Evolutionary conservation across 2,113 vertebrate species (phyloP), one percentile per base, ranked within the genome.

Genomic region (Saguinus midas): DNA sequence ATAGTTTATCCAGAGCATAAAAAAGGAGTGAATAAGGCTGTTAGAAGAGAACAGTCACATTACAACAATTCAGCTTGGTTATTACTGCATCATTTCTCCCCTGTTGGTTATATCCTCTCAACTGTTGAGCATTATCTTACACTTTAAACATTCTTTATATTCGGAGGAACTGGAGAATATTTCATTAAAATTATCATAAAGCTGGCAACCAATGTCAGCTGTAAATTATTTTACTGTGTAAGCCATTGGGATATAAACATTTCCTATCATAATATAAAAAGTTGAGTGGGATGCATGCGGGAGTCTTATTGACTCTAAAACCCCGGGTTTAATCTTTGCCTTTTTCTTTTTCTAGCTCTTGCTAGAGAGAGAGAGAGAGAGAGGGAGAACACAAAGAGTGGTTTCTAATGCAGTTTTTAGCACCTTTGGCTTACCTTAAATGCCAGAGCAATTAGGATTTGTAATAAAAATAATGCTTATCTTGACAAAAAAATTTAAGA

Each of bases 111-210:
- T 97, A 98, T 95, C 23, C 43, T 64, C 97, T 94, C 95, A 97
- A 43, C 96, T 98, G 95, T 25, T 90, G 88, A 95, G 94, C 58
- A 95, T 95, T 96, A 95, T 95, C 95, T 97, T 97, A 96, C 0
- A 11, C 92, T 27, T 97, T 96, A 96, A 96, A 35, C 83, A 96
- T 96, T 87, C 89, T 95, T 96, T 87, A 64, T 97, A 96, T 97
- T 95, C 91, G 61, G 73, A 96, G 66, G 40, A 10, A 83, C 70
- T 94, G 58, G 73, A 96, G 92, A 98, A 96, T 37, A 92, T 93
- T 98, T 98, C 97, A 88, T 97, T 97, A 97, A 97, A 88, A 75
- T 98, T 97, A 97, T 96, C 68, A 93, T 93, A 96, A 98, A 98
- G 95, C 90, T 55, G 79, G 83, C 16, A 94, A 58, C 82, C 95